A percentile compares a stretch with the other conserved stretches of the same genome.
Conservation (phyloP, 2,888 invertebrate genomes). For the Phrixothrix hirtus region DNA sequence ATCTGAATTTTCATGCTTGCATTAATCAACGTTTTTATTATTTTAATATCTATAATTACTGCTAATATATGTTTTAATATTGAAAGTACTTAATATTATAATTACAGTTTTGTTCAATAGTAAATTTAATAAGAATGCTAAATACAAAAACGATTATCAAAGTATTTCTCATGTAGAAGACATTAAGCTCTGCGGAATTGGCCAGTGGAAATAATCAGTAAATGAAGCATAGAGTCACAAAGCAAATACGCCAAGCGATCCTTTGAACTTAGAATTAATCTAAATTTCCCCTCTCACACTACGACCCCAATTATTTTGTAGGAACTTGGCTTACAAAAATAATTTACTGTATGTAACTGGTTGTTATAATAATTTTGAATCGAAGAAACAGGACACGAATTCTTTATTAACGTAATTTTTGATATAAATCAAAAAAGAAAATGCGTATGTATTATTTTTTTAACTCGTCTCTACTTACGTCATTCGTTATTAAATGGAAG, state of each 20-base stretch:
- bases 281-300: slow-evolving; percentile 41
- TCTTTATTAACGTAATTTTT: too few relatives aligned
- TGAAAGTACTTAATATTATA: too few relatives aligned
- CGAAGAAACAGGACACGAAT: too few relatives aligned
- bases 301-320: slow-evolving; percentile 35
- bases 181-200: slow-evolving; percentile 35
- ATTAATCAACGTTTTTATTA: too few relatives aligned
- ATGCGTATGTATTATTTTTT: too few relatives aligned
- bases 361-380: slow-evolving; percentile 2
- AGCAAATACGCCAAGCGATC: slow-evolving; percentile 49
- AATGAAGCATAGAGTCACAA: slow-evolving; percentile 50
- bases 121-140: neutral
- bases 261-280: slow-evolving; percentile 52
- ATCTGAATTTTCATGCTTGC: too few relatives aligned
- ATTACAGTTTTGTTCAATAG: too few relatives aligned
- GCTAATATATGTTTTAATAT: too few relatives aligned
- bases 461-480: slow-evolving; percentile 47
- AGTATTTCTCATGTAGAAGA: slow-evolving; percentile 27
- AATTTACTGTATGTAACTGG: slow-evolving; percentile 9
- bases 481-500: slow-evolving; percentile 48
- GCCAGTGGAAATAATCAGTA: slow-evolving; percentile 52
- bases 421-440: too few relatives aligned
- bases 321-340: slow-evolving; percentile 26
- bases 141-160: slow-evolving; percentile 16
- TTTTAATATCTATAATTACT: too few relatives aligned